phyloP scores from a whole-genome alignment of 2,797 vertebrate genomes.

The Setipinna tenuifilis region DNA sequence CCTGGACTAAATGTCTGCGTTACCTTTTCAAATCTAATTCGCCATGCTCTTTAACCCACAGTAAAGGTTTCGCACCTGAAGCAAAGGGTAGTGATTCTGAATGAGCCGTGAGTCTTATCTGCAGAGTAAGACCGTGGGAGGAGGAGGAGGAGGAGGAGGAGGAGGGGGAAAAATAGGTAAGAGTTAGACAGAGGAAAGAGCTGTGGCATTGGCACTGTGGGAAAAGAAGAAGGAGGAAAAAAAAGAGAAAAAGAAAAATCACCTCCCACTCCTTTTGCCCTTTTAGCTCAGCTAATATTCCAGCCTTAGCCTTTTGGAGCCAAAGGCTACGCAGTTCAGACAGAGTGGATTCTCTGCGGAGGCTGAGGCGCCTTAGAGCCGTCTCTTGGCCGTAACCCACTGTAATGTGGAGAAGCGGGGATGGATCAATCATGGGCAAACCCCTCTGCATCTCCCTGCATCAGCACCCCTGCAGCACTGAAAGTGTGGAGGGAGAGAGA shows the following conservation, averaged over 20 bases:
- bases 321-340: conserved; percentile 25
- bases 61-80: conserved; percentile 21
- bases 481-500: conserved; percentile 47
- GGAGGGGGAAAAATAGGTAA: not conserved
- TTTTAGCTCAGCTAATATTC: conserved; percentile 31
- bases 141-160: no score
- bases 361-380: not conserved
- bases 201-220: not conserved
- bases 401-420: conserved; percentile 28
- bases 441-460: conserved; percentile 16
- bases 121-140: conserved; percentile 40
- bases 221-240: conserved; percentile 23
- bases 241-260: conserved; percentile 42
- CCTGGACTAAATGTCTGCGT: not conserved
- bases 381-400: not conserved
- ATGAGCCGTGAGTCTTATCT: conserved; percentile 15
- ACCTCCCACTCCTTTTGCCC: conserved; percentile 22
- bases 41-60: conserved; percentile 19
- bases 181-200: not conserved
- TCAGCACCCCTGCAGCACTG: conserved; percentile 29
- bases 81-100: conserved; percentile 12
- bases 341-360: conserved; percentile 8
- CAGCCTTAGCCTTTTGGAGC: conserved; percentile 25
- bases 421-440: conserved; percentile 33
- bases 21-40: not conserved